Conservation (phyloP, 2,888 invertebrate species). For the Drosophila fulvimacula region DNA sequence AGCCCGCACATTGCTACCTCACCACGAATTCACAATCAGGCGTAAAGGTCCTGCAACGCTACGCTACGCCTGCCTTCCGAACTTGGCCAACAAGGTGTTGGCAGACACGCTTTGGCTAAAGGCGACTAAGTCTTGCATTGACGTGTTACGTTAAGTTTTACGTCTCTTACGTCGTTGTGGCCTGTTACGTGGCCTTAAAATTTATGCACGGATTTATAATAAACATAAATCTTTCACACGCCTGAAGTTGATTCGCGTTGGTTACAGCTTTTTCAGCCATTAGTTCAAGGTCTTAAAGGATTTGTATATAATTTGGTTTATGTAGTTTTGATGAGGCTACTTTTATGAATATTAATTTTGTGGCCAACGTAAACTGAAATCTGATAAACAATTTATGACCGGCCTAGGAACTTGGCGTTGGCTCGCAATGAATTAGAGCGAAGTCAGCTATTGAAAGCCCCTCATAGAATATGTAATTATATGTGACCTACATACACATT, state of each 20-base stretch:
- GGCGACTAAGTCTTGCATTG: constrained; percentile 50
- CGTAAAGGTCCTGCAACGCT: neutral
- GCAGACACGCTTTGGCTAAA: constrained; percentile 27
- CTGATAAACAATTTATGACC: constrained; percentile 12
- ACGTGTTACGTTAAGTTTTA: constrained; percentile 47
- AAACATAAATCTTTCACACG: constrained; percentile 60
- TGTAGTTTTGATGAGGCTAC: constrained; percentile 40
- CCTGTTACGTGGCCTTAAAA: constrained; percentile 58
- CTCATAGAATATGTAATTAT: neutral
- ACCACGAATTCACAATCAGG: constrained; percentile 15
- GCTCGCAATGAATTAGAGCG: neutral
- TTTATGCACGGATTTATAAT: constrained; percentile 66
- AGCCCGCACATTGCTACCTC: constrained; percentile 29
- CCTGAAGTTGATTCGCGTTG: constrained; percentile 32
- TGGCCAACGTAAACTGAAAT: neutral
- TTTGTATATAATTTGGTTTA: constrained; percentile 37
- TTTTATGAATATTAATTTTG: constrained; percentile 40
- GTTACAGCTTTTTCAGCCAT: constrained; percentile 29
- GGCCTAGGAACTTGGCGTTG: too few species aligned
- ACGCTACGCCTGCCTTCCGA: neutral
- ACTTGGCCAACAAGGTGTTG: constrained; percentile 54
- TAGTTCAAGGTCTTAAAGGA: constrained; percentile 31
- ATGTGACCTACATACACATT: neutral
- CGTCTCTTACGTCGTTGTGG: constrained; percentile 34
- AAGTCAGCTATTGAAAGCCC: neutral